Evolutionary conservation across 2,888 invertebrate species (phyloP).

Genomic region (Heliconius aoede): DNA sequence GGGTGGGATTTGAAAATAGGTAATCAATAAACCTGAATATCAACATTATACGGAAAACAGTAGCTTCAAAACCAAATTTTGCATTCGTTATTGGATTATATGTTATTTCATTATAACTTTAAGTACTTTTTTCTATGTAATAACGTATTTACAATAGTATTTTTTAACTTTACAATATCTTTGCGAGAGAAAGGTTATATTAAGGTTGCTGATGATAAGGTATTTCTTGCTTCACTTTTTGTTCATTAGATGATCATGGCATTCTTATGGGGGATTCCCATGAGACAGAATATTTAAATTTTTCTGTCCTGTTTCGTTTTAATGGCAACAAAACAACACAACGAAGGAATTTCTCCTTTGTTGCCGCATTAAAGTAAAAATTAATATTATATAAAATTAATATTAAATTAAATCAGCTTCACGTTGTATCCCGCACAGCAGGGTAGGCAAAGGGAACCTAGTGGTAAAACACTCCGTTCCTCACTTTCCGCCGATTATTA

Average conservation of each 20-base stretch:
- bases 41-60: not conserved
- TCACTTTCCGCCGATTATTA: too few relatives aligned
- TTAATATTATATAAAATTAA: too few relatives aligned
- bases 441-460: too few relatives aligned
- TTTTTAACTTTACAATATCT: not conserved
- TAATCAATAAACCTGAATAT: slow-evolving; percentile 51
- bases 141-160: not conserved
- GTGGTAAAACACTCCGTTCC: too few relatives aligned
- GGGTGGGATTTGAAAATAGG: slow-evolving; percentile 48
- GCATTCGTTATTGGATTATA: not conserved
- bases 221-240: not conserved
- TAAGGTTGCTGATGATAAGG: not conserved
- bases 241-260: not conserved
- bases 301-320: not conserved
- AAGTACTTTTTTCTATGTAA: not conserved
- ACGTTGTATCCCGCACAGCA: too few relatives aligned
- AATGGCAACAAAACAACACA: not conserved
- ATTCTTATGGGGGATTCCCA: not conserved
- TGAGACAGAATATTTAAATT: not conserved
- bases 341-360: not conserved
- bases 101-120: not conserved
- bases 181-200: not conserved
- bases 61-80: not conserved
- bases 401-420: too few relatives aligned
- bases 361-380: not conserved